Evolutionary conservation across 2,797 vertebrate genomes (phyloP).

Genomic region (Rhabdomys pumilio): DNA sequence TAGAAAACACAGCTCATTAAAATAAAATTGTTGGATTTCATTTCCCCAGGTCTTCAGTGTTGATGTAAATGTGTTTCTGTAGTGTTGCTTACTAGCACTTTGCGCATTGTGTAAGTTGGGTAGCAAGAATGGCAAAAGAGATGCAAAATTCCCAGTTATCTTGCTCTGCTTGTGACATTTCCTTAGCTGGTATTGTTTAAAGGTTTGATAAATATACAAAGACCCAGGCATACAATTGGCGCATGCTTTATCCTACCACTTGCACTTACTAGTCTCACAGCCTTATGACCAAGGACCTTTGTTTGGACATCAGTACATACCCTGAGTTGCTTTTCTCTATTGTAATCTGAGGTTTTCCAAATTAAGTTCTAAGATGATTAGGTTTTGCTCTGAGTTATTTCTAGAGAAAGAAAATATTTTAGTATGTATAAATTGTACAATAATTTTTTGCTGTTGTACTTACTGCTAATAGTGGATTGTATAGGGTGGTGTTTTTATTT

Average conservation of each 20-base stretch:
- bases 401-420: constrained; percentile 92
- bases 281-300: constrained; percentile 89
- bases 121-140: constrained; percentile 87
- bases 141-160: constrained; percentile 85
- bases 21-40: constrained; percentile 93
- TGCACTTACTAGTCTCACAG: constrained; percentile 88
- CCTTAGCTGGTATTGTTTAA: constrained; percentile 88
- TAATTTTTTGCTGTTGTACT: constrained; percentile 98
- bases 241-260: constrained; percentile 92
- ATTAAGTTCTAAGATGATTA: constrained; percentile 92
- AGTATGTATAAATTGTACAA: constrained; percentile 99
- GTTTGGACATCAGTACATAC: constrained; percentile 87
- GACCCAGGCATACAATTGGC: constrained; percentile 90
- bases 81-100: constrained; percentile 97
- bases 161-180: constrained; percentile 89
- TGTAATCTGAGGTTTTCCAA: constrained; percentile 92
- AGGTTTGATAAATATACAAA: constrained; percentile 87
- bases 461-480: constrained; percentile 98
- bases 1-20: constrained; percentile 93
- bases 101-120: constrained; percentile 94
- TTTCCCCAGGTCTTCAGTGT: constrained; percentile 94
- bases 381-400: constrained; percentile 90
- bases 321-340: constrained; percentile 88
- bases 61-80: constrained; percentile 96
- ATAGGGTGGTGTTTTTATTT: constrained; percentile 99